These are phyloP conservation scores for Bufo gargarizans DNA, from an alignment of 2,113 vertebrate species.

Conservation along the genomic window DNA sequence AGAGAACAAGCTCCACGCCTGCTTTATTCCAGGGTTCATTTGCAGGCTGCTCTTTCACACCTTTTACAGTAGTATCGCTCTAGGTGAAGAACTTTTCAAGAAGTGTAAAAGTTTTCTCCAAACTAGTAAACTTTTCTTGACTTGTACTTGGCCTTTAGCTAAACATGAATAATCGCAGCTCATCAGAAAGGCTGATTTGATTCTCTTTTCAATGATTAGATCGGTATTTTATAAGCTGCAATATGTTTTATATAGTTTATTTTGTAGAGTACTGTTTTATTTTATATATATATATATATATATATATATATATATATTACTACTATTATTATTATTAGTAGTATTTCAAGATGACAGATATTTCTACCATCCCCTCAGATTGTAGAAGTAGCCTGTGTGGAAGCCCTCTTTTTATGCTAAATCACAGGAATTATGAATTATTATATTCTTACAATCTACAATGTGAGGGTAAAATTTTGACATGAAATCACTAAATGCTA, in stretches of 20 bases:
- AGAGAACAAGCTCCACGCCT: not conserved
- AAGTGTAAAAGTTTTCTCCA: not conserved
- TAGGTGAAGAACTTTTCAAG: not conserved
- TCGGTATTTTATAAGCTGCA: too few species aligned
- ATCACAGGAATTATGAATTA: not conserved
- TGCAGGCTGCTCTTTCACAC: conserved; percentile 9
- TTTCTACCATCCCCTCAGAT: not conserved
- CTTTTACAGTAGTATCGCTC: not conserved
- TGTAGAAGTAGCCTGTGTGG: not conserved
- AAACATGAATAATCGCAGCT: not conserved
- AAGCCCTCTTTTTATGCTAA: not conserved
- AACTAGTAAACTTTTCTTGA: not conserved
- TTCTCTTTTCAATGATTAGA: too few species aligned
- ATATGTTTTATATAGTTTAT: not conserved
- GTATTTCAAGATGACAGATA: too few species aligned
- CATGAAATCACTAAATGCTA: not conserved
- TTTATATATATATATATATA: too few species aligned
- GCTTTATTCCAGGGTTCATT: not conserved
- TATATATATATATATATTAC: too few species aligned
- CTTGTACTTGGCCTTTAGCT: conserved; percentile 22
- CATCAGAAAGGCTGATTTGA: too few species aligned
- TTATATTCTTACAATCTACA: not conserved
- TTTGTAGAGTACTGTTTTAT: not conserved
- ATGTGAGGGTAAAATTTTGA: not conserved
- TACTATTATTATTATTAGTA: too few species aligned